A percentile compares a stretch with the other conserved stretches of the same genome.
These are phyloP conservation scores for Nicator chloris DNA, from an alignment of 2,113 vertebrate genomes.

Conservation along the genomic window DNA sequence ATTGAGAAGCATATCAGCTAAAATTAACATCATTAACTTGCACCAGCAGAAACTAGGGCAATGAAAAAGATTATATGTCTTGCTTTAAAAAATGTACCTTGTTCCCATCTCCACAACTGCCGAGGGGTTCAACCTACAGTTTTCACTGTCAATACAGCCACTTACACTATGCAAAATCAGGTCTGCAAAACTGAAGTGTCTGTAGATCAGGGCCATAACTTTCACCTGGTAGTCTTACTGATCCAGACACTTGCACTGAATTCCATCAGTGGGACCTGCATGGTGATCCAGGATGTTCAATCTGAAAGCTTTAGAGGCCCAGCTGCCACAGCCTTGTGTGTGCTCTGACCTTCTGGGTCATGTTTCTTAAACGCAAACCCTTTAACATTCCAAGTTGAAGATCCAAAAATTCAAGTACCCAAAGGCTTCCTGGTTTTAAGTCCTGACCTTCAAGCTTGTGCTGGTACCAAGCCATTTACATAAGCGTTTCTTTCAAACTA, in stretches of 20 bases:
- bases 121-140: not conserved
- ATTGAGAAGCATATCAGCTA: not conserved
- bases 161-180: not conserved
- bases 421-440: not conserved
- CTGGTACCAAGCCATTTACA: not conserved
- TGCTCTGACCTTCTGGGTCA: not conserved
- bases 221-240: not conserved
- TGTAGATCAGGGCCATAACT: not conserved
- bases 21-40: not conserved
- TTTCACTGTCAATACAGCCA: not conserved
- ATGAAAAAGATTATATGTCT: not conserved
- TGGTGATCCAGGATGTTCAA: not conserved
- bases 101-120: not conserved
- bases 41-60: not conserved
- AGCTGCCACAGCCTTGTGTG: not conserved
- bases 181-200: not conserved
- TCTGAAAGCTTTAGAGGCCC: not conserved
- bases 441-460: not conserved
- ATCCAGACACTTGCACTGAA: not conserved
- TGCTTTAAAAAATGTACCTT: not conserved
- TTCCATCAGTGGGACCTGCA: not conserved
- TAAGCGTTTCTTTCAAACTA: not conserved
- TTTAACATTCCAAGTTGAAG: not conserved
- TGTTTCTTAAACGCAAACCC: not conserved
- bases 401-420: constrained; percentile 23